Evolutionary conservation across 2,113 vertebrate genomes (phyloP).

Genomic region (Condylura cristata): DNA sequence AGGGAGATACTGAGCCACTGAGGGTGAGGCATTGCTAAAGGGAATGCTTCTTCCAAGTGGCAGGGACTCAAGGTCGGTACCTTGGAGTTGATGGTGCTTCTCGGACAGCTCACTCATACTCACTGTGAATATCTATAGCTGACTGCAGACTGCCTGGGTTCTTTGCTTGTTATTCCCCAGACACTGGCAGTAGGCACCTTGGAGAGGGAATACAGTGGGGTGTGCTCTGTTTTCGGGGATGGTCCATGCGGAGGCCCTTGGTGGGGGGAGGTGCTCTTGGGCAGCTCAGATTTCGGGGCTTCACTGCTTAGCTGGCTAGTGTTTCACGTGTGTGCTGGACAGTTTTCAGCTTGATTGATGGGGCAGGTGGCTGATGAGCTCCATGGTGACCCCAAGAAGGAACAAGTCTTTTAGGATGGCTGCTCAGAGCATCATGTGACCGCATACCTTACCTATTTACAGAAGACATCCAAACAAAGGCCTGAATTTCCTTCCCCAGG

Average conservation of each 20-base stretch:
- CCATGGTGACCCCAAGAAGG: conserved; percentile 39
- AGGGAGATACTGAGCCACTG: background rate
- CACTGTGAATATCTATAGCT: background rate
- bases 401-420: conserved; percentile 42
- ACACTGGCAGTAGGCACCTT: background rate
- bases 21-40: background rate
- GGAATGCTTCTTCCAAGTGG: background rate
- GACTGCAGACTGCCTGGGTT: background rate
- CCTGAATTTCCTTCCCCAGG: background rate
- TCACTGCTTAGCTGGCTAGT: background rate
- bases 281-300: background rate
- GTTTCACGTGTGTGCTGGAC: background rate
- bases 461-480: background rate
- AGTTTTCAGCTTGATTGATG: conserved; percentile 51
- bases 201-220: background rate
- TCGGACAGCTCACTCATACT: background rate
- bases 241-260: background rate
- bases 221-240: background rate
- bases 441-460: conserved; percentile 26
- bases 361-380: conserved; percentile 33
- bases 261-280: background rate
- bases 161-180: background rate
- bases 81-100: background rate
- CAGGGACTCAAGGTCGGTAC: background rate
- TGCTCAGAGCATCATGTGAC: background rate